A percentile compares a stretch with the other conserved stretches of the same genome.
These are phyloP conservation scores for Antheraea pernyi DNA, from an alignment of 1,140 invertebrate genomes.

Conservation along the genomic window DNA sequence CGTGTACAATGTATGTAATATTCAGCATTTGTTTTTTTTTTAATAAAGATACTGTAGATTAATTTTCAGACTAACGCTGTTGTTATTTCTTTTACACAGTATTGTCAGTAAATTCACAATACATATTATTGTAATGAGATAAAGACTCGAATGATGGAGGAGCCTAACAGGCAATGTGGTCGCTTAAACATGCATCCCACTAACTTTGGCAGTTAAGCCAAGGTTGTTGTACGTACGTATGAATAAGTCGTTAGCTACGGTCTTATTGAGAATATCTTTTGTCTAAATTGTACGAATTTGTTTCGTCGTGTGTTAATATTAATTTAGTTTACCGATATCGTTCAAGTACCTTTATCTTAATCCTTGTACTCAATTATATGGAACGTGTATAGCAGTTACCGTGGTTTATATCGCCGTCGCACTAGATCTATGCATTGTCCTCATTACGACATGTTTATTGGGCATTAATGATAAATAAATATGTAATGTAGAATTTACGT, in stretches of 20 bases:
- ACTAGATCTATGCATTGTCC: not conserved
- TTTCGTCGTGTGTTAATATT: not conserved
- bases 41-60: too few relatives aligned
- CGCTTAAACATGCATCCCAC: conserved; percentile 23
- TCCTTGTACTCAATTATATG: conserved; percentile 12
- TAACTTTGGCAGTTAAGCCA: conserved; percentile 34
- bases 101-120: not conserved
- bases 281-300: conserved; percentile 20
- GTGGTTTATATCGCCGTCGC: not conserved
- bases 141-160: not conserved
- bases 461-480: not conserved
- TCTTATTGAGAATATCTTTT: conserved; percentile 31
- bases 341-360: conserved; percentile 14
- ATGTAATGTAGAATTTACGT: not conserved
- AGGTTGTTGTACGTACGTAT: conserved; percentile 37
- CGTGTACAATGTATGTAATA: too few relatives aligned
- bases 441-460: not conserved
- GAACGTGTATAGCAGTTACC: not conserved
- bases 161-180: not conserved
- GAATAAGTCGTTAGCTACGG: conserved; percentile 26
- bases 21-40: too few relatives aligned
- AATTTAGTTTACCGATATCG: conserved; percentile 13
- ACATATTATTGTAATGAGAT: not conserved
- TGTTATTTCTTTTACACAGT: conserved; percentile 1
- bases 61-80: too few relatives aligned